phyloP scores from a whole-genome alignment of 2,888 invertebrate genomes.

The Stenoptilia bipunctidactyla region DNA sequence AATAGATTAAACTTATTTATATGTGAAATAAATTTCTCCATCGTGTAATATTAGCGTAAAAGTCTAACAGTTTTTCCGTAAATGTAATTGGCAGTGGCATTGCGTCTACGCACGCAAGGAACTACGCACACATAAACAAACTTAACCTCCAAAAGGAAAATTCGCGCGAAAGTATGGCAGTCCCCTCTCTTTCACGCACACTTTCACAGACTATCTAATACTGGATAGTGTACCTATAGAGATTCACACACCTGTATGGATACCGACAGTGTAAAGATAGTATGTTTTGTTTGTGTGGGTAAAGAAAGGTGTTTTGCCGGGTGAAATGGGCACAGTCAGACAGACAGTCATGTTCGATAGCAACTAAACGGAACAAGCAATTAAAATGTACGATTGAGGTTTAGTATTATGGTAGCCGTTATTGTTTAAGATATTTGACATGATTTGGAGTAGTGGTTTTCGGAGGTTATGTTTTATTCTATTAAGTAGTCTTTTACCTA shows the following conservation, averaged over 20 bases:
- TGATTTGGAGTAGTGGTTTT: neutral
- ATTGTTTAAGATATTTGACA: neutral
- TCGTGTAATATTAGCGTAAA: no score
- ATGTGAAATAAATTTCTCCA: no score
- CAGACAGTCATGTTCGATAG: neutral
- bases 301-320: slow-evolving; percentile 65
- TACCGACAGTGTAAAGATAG: slow-evolving; percentile 11
- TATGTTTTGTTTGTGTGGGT: slow-evolving; percentile 36
- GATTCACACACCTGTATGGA: slow-evolving; percentile 10
- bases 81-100: slow-evolving; percentile 64
- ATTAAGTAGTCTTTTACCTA: no score
- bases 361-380: neutral
- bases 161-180: slow-evolving; percentile 24
- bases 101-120: slow-evolving; percentile 66
- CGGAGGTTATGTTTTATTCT: neutral
- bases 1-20: no score
- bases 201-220: neutral
- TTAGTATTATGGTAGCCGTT: neutral
- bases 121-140: slow-evolving; percentile 15
- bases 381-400: neutral
- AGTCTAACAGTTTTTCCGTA: slow-evolving; percentile 47
- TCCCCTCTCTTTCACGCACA: slow-evolving; percentile 11
- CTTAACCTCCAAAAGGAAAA: slow-evolving; percentile 1
- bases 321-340: slow-evolving; percentile 58
- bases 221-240: slow-evolving; percentile 2